phyloP scores from a whole-genome alignment of 2,888 invertebrate species.

The Dryocosmus kuriphilus region DNA sequence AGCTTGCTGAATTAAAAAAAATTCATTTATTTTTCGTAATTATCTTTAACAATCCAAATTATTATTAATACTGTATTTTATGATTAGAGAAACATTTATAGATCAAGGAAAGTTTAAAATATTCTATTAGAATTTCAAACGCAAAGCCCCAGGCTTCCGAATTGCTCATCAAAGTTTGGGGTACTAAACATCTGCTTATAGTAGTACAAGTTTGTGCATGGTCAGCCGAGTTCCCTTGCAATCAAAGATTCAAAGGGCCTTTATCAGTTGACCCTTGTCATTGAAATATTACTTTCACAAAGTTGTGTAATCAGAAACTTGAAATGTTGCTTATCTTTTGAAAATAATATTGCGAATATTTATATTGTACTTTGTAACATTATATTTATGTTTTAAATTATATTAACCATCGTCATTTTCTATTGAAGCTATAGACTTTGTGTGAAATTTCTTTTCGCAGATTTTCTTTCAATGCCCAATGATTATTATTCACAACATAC shows the following conservation, averaged over 20 bases:
- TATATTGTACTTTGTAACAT: too few relatives aligned
- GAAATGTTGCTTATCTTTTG: too few relatives aligned
- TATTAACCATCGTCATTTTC: too few relatives aligned
- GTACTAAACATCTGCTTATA: background rate
- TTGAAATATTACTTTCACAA: background rate
- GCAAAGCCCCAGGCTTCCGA: background rate
- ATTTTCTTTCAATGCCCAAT: too few relatives aligned
- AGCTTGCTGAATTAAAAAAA: background rate
- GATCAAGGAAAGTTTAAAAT: background rate
- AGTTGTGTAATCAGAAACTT: too few relatives aligned
- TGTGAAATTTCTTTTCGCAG: too few relatives aligned
- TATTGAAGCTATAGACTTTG: too few relatives aligned
- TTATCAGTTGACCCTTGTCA: background rate
- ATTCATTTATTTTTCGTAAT: background rate
- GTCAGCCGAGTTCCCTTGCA: background rate
- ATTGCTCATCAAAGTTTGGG: background rate
- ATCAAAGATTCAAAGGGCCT: background rate
- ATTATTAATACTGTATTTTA: background rate
- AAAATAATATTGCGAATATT: too few relatives aligned
- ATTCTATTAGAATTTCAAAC: background rate
- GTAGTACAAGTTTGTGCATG: constrained; percentile 14
- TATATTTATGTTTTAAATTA: too few relatives aligned
- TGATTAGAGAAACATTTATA: background rate
- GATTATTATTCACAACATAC: background rate
- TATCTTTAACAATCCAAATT: background rate